Evolutionary conservation across 2,797 vertebrate species (phyloP).

Genomic region (Crenuchus spilurus): DNA sequence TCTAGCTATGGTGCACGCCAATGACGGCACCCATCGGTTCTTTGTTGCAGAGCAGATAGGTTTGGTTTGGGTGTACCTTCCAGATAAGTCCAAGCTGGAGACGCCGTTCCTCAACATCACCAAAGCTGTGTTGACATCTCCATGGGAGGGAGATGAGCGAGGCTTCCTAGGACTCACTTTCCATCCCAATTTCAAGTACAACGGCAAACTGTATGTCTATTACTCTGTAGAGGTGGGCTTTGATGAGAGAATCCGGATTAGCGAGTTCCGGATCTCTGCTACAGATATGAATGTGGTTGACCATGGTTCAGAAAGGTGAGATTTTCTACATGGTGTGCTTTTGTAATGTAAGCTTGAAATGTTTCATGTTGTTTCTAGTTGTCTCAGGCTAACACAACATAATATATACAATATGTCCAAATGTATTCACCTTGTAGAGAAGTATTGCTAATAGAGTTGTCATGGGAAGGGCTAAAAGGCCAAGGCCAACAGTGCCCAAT

Average conservation of each 20-base stretch:
- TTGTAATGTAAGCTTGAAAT: not conserved
- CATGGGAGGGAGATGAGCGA: constrained; percentile 95
- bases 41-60: constrained; percentile 95
- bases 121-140: constrained; percentile 87
- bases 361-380: too few species aligned
- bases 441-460: too few species aligned
- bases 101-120: constrained; percentile 92
- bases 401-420: too few species aligned
- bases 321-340: not conserved
- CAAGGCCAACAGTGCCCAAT: too few species aligned
- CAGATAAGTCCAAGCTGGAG: constrained; percentile 80
- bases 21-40: constrained; percentile 90
- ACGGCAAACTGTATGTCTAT: constrained; percentile 90
- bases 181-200: constrained; percentile 88
- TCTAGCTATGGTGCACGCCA: constrained; percentile 91
- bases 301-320: constrained; percentile 91
- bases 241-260: constrained; percentile 92
- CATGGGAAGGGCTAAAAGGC: too few species aligned
- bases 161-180: constrained; percentile 92
- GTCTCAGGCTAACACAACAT: too few species aligned
- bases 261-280: constrained; percentile 89
- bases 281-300: constrained; percentile 88
- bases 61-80: constrained; percentile 92
- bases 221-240: constrained; percentile 88
- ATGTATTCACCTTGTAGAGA: too few species aligned